A percentile compares a stretch with the other conserved stretches of the same genome.
Conservation (phyloP, 2,888 invertebrate genomes). For the Atethmia centrago region DNA sequence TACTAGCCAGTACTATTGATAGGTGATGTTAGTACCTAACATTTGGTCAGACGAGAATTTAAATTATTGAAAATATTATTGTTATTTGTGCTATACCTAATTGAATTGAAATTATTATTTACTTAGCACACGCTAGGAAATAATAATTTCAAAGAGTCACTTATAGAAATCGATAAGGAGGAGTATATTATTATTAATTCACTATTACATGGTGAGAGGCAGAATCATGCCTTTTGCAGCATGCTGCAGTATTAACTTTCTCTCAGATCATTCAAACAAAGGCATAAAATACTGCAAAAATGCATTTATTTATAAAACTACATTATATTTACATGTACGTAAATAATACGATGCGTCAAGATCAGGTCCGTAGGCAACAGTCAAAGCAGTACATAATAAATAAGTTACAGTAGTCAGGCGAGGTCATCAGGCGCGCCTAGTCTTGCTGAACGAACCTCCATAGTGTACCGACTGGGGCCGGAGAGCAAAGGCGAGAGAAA, state of each 20-base stretch:
- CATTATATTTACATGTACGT: constrained; percentile 87
- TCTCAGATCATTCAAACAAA: constrained; percentile 19
- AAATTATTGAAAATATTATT: no score
- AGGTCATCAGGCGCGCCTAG: constrained; percentile 73
- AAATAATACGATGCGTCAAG: constrained; percentile 88
- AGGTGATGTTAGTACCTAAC: no score
- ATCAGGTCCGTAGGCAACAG: constrained; percentile 89
- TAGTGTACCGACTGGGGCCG: constrained; percentile 66
- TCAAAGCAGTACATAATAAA: constrained; percentile 85
- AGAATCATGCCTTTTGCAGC: neutral
- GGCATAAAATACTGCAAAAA: constrained; percentile 77
- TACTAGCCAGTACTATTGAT: no score
- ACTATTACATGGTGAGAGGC: neutral
- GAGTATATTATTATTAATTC: no score
- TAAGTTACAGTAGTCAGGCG: constrained; percentile 73
- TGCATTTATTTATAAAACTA: constrained; percentile 86
- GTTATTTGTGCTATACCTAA: no score
- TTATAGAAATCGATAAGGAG: no score
- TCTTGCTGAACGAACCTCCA: constrained; percentile 73
- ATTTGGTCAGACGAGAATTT: no score
- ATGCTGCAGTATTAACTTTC: neutral
- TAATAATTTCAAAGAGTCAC: no score
- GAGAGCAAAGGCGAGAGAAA: constrained; percentile 68
- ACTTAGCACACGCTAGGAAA: no score
- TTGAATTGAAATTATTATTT: no score